A percentile compares a stretch with the other conserved stretches of the same genome.
Conservation (phyloP, 1,140 invertebrate genomes). For the Drosophila truncata region DNA sequence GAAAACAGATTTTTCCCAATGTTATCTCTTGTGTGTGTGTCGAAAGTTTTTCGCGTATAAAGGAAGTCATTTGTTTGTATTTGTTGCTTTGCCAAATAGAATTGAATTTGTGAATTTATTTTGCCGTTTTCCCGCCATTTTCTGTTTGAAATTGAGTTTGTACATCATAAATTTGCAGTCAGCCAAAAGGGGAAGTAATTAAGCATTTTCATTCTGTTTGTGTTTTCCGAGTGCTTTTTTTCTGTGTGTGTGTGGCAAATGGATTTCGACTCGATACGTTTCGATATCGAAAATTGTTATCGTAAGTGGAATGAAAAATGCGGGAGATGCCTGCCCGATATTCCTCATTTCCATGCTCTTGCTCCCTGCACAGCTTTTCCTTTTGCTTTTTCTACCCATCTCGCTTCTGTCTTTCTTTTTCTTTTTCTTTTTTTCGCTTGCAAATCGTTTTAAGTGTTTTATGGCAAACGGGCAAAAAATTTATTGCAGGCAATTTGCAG, state of each 20-base stretch:
- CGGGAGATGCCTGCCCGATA: constrained; percentile 25
- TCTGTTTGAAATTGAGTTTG: constrained; percentile 55
- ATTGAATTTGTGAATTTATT: constrained; percentile 63
- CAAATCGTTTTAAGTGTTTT: constrained; percentile 83
- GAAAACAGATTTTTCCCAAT: not conserved
- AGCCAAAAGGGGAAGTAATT: constrained; percentile 68
- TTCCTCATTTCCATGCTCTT: constrained; percentile 37
- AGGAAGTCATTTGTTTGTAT: constrained; percentile 76
- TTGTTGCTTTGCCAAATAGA: constrained; percentile 52
- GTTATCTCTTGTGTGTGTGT: not conserved
- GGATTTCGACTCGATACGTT: constrained; percentile 47
- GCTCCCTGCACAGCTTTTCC: constrained; percentile 1
- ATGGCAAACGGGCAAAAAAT: constrained; percentile 75
- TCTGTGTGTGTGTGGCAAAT: constrained; percentile 35
- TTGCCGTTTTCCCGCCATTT: constrained; percentile 38
- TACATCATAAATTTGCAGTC: constrained; percentile 53
- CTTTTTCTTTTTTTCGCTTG: constrained; percentile 29
- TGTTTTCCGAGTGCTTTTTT: constrained; percentile 29
- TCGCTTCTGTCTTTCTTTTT: constrained; percentile 1
- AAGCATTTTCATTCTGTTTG: constrained; percentile 66
- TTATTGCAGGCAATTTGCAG: constrained; percentile 82
- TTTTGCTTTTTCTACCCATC: not conserved
- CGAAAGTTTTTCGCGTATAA: constrained; percentile 45
- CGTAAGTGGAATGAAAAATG: constrained; percentile 60
- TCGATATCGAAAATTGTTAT: constrained; percentile 70